Evolutionary conservation across 2,888 invertebrate species (phyloP), one percentile per base, ranked within the genome.

Genomic region (Xylota sylvarum): DNA sequence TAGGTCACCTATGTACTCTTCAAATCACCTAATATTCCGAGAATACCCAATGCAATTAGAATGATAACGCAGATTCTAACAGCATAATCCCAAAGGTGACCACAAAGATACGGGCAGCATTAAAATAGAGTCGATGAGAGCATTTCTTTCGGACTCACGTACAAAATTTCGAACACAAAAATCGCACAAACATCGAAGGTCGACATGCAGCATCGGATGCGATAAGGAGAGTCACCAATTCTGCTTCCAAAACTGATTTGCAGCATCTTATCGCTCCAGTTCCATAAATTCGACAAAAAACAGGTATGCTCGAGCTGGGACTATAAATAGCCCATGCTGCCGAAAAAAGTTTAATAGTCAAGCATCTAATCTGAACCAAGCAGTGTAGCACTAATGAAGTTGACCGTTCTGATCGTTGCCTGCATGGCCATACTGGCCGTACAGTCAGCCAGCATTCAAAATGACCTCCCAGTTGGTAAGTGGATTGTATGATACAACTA

Each of bases 351-450:
- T 5, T 14, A 52, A 52, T 78, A 60, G 69, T 40, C 40, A 5
- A 70, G 76, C 17, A 50, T 40, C 60, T 60, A 35, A 62, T 23
- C 27, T 89, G 88, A 89, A 80, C 88, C 80, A 69, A 32, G 23
- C 23, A 23, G 3, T 87, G 88, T 76, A 62, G 62, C 70, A 55
- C 65, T 37, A 55, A 91, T 91, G 91, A 91, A 91, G 88, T 79
- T 90, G 87, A 89, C 89, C 23, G 73, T 91, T 60, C 88, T 89
- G 65, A 85, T 91, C 55, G 74, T 91, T 76, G 91, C 91, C 89
- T 89, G 90, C 23, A 89, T 91, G 88, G 90, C 90, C 88, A 78
- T 91, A 62, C 90, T 90, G 88, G 89, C 90, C 58, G 91, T 90
- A 19, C 88, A 88, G 6, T 88, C 90, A 86, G 89, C 88, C 85